Base-by-base conservation (phyloP, 2,888 invertebrate genomes). In the Halocaridina rubra region DNA sequence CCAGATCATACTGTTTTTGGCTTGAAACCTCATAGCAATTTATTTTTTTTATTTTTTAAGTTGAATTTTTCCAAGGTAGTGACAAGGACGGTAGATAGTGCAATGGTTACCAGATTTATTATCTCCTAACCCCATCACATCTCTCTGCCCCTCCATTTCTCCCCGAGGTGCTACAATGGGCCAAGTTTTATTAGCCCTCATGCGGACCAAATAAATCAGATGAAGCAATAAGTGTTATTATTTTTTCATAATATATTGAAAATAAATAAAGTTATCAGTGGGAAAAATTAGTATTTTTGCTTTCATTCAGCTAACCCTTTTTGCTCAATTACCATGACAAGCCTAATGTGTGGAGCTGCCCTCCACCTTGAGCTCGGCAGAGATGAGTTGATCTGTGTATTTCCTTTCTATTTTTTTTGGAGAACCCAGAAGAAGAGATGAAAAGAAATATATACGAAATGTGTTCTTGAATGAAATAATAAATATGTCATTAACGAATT, bases 181-280 rank as follows among this genome's bases (percentile, higher is more conserved):
- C 76, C 76, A 24, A 74, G 76, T 77, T 77, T 77, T 53, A 30
- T 53, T 30, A 84, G 71, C 78, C 69, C 77, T 77, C 53, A 71
- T 59, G 82, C 77, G 82, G 82, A 84, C 82, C 82, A 84, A 84
- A 78, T 77, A 72, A 84, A 84, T 84, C 82, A 78, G 82, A 78
- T 30, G 57, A 78, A 84, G 82, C 82, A 84, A 84, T 84, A 84
- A 84, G 57, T 84, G 78, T 84, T 84, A 57, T 84, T 77, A 78
- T 84, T 77, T 59, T 77, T 72, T 80, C 80, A 80, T 61, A 57
- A 80, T n/a, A n/a, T n/a, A n/a, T n/a, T 32, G 71, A 72, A 32
- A 69, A 29, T 69, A 32, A 69, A 80, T 71, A 72, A 67, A 77
- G 32, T 29, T 30, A 77, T 61, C 59, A 61, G 61, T 19, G 76